Conservation (phyloP, 2,113 vertebrate genomes). For the Sisor rabdophorus region DNA sequence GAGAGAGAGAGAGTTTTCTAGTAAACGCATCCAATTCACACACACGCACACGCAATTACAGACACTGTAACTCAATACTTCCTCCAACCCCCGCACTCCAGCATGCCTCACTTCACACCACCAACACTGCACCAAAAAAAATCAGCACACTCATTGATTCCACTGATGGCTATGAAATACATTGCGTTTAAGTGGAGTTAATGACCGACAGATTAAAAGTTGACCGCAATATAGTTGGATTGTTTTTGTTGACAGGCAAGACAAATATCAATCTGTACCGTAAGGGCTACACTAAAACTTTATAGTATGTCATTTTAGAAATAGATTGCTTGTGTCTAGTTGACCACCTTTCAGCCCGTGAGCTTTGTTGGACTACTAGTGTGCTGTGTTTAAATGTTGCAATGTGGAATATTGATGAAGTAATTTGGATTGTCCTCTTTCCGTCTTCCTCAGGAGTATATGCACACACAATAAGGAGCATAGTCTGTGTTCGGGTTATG, state of each 20-base stretch:
- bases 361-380: conserved; percentile 3
- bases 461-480: neutral
- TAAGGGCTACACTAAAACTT: conserved; percentile 8
- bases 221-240: neutral
- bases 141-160: conserved; percentile 28
- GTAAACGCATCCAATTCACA: neutral
- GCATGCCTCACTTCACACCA: conserved; percentile 37
- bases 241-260: conserved; percentile 13
- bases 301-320: conserved; percentile 26
- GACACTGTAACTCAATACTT: conserved; percentile 42
- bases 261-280: conserved; percentile 2
- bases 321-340: neutral
- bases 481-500: conserved; percentile 8
- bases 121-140: conserved; percentile 31
- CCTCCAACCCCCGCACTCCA: conserved; percentile 34
- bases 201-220: neutral
- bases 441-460: conserved; percentile 11
- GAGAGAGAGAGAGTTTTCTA: conserved; percentile 43
- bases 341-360: neutral
- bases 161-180: conserved; percentile 28
- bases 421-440: conserved; percentile 22
- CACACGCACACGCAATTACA: conserved; percentile 30
- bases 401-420: conserved; percentile 14
- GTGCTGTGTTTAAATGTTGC: conserved; percentile 4
- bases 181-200: neutral